A percentile compares a stretch with the other conserved stretches of the same genome.
phyloP scores from a whole-genome alignment of 2,797 vertebrate genomes.

The Prionace glauca region DNA sequence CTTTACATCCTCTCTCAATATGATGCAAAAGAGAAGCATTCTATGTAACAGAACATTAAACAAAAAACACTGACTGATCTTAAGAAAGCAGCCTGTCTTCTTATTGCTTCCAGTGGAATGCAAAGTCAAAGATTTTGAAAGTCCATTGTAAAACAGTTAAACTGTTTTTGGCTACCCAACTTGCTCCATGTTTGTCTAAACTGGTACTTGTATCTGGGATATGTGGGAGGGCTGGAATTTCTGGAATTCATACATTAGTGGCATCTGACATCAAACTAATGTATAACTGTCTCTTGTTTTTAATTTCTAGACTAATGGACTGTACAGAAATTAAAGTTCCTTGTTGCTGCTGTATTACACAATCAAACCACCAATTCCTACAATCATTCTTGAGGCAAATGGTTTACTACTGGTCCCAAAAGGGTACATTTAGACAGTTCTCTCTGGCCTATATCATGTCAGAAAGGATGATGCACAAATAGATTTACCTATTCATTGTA shows the following conservation, averaged over 20 bases:
- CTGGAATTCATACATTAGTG: too few relatives aligned
- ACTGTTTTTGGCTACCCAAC: background rate
- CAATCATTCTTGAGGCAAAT: slow-evolving; percentile 35
- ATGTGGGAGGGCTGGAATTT: background rate
- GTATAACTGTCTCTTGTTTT: background rate
- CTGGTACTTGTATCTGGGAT: background rate
- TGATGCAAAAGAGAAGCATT: background rate
- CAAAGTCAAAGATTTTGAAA: background rate
- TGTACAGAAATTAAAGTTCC: background rate
- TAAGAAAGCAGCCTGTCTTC: background rate
- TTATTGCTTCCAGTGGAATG: background rate
- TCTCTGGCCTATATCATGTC: slow-evolving; percentile 30
- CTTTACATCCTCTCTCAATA: background rate
- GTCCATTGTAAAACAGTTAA: background rate
- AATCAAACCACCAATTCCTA: slow-evolving; percentile 46
- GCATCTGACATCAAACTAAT: background rate
- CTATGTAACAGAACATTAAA: background rate
- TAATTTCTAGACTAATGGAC: background rate
- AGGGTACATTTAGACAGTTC: slow-evolving; percentile 13
- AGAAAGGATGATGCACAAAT: slow-evolving; percentile 42
- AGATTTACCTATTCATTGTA: slow-evolving; percentile 44
- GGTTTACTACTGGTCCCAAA: slow-evolving; percentile 37
- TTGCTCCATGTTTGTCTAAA: background rate
- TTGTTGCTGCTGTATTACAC: slow-evolving; percentile 40
- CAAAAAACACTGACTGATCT: background rate